These are phyloP conservation scores for Apogon talboti DNA, from an alignment of 2,797 vertebrate species.

Conservation along the genomic window DNA sequence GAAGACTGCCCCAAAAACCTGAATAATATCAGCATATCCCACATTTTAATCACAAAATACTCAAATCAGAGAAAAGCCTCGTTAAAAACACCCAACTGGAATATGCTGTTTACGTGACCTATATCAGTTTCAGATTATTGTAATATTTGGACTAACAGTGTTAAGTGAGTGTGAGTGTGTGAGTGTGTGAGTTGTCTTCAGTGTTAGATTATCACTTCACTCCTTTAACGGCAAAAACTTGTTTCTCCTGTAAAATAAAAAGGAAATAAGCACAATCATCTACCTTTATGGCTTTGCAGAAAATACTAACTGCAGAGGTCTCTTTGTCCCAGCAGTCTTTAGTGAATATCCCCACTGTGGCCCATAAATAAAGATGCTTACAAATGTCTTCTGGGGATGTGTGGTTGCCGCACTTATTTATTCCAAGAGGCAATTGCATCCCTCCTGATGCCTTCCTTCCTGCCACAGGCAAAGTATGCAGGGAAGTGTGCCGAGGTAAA, in stretches of 20 bases:
- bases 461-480: slow-evolving; percentile 65
- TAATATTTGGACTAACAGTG: no score
- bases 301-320: not conserved
- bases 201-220: not conserved
- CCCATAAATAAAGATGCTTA: slow-evolving; percentile 59
- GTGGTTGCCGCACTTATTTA: slow-evolving; percentile 68
- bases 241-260: slow-evolving; percentile 1
- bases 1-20: no score
- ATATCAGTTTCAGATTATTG: no score
- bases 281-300: not conserved
- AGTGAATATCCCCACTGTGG: slow-evolving; percentile 36
- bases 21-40: no score
- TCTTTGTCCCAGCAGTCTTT: slow-evolving; percentile 54
- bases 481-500: slow-evolving; percentile 65
- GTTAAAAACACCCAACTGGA: no score
- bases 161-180: no score
- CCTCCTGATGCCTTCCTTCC: slow-evolving; percentile 53
- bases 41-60: no score
- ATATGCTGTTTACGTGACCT: no score
- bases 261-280: not conserved
- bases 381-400: slow-evolving; percentile 39
- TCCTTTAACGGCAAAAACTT: not conserved
- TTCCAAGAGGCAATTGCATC: slow-evolving; percentile 65
- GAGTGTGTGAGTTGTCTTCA: no score
- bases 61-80: no score